Conservation (phyloP, 1,140 invertebrate genomes). For the Microvelia longipes region DNA sequence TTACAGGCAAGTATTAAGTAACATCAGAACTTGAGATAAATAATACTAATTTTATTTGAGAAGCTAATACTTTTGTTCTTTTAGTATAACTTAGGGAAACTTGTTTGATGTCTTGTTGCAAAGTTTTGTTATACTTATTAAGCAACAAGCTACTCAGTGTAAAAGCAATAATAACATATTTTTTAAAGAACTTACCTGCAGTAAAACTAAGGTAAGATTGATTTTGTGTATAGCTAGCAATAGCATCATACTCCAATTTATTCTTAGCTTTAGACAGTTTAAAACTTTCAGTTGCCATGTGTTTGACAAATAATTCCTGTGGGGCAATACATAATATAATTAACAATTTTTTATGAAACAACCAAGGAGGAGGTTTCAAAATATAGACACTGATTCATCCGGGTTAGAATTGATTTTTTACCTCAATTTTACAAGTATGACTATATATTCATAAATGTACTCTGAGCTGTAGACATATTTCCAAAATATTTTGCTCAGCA, state of each 20-base stretch:
- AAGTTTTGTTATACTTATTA: not conserved
- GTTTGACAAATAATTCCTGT: constrained; percentile 49
- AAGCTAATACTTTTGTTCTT: not conserved
- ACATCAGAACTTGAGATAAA: constrained; percentile 8
- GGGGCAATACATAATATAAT: constrained; percentile 20
- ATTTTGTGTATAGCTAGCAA: constrained; percentile 49
- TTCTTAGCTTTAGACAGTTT: constrained; percentile 31
- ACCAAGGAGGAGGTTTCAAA: too few relatives aligned
- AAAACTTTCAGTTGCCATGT: constrained; percentile 42
- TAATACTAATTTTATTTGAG: not conserved
- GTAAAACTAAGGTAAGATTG: constrained; percentile 45
- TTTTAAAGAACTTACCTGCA: constrained; percentile 29
- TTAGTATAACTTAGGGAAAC: not conserved
- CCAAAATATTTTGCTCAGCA: too few relatives aligned
- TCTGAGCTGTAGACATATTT: too few relatives aligned
- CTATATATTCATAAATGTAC: too few relatives aligned
- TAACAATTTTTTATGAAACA: constrained; percentile 23
- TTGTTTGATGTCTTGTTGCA: not conserved
- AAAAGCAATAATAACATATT: not conserved
- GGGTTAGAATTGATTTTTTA: too few relatives aligned
- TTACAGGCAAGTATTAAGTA: constrained; percentile 3
- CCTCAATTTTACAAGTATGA: too few relatives aligned
- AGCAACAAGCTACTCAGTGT: not conserved
- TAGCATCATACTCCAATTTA: constrained; percentile 46
- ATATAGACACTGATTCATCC: too few relatives aligned